Conservation (phyloP, 2,113 vertebrate species). For the Burhinus bistriatus region DNA sequence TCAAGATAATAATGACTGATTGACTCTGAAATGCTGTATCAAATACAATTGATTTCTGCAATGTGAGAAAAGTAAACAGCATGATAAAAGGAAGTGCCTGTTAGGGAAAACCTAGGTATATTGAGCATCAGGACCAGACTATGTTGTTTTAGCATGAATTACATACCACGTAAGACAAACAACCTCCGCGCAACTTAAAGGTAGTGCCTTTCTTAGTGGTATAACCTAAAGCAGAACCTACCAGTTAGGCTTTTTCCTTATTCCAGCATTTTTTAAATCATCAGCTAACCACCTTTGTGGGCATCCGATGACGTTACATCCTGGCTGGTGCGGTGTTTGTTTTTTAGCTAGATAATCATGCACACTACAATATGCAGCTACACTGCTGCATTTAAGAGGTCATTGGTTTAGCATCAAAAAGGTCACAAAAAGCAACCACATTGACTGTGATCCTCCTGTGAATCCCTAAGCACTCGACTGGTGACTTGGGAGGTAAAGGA, state of each 20-base stretch:
- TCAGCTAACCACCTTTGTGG: background rate
- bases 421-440: constrained; percentile 57
- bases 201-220: background rate
- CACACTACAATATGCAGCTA: background rate
- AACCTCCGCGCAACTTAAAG: background rate
- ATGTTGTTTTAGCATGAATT: background rate
- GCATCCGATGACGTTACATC: background rate
- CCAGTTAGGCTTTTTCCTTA: background rate
- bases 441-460: constrained; percentile 57
- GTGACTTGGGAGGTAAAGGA: constrained; percentile 50
- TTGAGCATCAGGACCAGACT: background rate
- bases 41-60: background rate
- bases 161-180: background rate
- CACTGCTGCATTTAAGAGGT: constrained; percentile 54
- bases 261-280: background rate
- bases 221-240: background rate
- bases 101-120: background rate
- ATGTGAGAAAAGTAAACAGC: background rate
- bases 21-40: background rate
- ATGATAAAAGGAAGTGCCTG: background rate
- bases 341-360: background rate
- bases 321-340: background rate
- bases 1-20: background rate
- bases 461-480: constrained; percentile 32
- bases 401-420: constrained; percentile 53